Percentiles rank a stretch among this genome's conserved stretches.
Evolutionary conservation across 2,113 vertebrate genomes (phyloP).

Genomic region (Thalassarche chlororhynchos): DNA sequence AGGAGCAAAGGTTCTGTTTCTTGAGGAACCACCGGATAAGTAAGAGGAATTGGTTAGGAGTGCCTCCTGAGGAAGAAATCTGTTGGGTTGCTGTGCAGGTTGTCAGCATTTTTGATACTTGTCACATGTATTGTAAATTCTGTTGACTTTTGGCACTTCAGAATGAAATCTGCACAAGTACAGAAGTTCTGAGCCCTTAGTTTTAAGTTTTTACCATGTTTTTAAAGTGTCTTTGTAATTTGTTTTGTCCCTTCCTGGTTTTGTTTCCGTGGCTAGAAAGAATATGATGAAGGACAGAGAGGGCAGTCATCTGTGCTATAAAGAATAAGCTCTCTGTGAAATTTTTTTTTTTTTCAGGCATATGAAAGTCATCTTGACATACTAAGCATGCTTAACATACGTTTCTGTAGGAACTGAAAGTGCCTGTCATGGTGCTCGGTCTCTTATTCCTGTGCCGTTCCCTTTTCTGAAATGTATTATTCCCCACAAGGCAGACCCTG

Average conservation of each 20-base stretch:
- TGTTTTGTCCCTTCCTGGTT: neutral
- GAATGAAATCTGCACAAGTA: neutral
- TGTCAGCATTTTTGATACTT: neutral
- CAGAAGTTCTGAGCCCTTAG: neutral
- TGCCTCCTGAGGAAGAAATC: neutral
- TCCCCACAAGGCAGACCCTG: neutral
- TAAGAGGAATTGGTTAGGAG: neutral
- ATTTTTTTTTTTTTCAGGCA: neutral
- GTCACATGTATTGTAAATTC: neutral
- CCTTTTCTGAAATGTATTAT: neutral
- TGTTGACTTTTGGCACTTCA: neutral
- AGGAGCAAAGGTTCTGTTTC: neutral
- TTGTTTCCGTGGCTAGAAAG: neutral
- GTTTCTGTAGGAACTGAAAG: neutral
- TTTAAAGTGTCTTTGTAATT: neutral
- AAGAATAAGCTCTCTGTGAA: neutral
- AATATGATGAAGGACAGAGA: neutral
- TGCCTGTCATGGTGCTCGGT: neutral
- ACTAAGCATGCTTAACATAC: neutral
- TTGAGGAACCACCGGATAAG: neutral
- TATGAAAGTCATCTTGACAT: neutral
- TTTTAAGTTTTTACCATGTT: neutral
- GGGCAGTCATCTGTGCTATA: neutral
- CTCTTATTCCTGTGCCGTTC: neutral
- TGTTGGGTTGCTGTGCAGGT: neutral